Evolutionary conservation across 1,140 invertebrate genomes (phyloP), one percentile per base, ranked within the genome.

Genomic region (Drosophila orosa): DNA sequence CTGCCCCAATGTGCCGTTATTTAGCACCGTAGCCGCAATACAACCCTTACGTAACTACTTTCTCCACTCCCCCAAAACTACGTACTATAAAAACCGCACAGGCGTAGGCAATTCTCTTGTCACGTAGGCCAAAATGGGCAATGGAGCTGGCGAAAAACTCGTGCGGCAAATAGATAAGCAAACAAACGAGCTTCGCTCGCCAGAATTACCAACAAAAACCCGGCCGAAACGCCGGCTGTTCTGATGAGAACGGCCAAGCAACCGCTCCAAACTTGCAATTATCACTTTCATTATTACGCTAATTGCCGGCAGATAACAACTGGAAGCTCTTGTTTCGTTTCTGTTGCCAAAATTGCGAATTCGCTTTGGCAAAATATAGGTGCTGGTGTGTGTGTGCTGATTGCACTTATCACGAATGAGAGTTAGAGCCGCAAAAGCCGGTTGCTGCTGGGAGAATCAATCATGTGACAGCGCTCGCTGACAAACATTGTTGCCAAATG

Each of bases 91-190:
- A n/a, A n/a, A n/a, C n/a, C n/a, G n/a, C n/a, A n/a, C n/a, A n/a
- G n/a, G n/a, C n/a, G n/a, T n/a, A n/a, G n/a, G n/a, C n/a, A n/a
- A n/a, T 78, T 78, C 45, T 58, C 48, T 44, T 74, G 84, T 89
- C 84, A 89, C 84, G 84, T 89, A 90, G 57, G 81, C 83, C 79
- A 80, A 85, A 65, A 63, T 44, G 42, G 59, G 40, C 57, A 48
- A 55, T 33, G 56, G 19, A 54, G 37, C 45, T 54, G 50, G 42
- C 37, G 63, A 27, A 65, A 65, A 60, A 72, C 78, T 81, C 62
- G 68, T 83, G 77, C 54, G 47, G 61, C 61, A 47, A 78, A 90
- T 61, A 85, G 84, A 90, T 90, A 89, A 89, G 85, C 81, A 87
- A 87, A 86, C 45, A 82, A 75, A 78, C 35, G 65, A 75, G 72